Conservation (phyloP, 2,797 vertebrate genomes). For the Argyrosomus regius region DNA sequence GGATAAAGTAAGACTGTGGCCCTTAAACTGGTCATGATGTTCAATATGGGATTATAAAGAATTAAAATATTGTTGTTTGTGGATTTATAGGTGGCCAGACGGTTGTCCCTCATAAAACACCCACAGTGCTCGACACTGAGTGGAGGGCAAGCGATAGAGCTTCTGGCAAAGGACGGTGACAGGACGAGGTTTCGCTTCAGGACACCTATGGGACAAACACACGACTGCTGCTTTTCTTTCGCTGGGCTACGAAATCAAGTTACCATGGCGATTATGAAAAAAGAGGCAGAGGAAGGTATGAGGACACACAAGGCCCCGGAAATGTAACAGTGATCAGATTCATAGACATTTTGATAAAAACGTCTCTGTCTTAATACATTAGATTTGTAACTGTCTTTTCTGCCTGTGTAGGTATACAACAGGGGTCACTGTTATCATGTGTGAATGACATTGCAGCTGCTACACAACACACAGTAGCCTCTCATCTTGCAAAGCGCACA, state of each 20-base stretch:
- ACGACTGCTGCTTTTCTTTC: slow-evolving; percentile 95
- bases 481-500: slow-evolving; percentile 90
- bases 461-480: slow-evolving; percentile 86
- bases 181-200: slow-evolving; percentile 77
- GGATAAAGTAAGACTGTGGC: slow-evolving; percentile 89
- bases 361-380: not conserved
- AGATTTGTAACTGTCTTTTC: not conserved
- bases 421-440: slow-evolving; percentile 89
- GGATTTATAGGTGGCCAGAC: slow-evolving; percentile 89
- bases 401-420: slow-evolving; percentile 83
- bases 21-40: fast-evolving
- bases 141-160: slow-evolving; percentile 94
- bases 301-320: not conserved
- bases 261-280: slow-evolving; percentile 81
- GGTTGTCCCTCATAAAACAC: slow-evolving; percentile 90
- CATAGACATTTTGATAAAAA: not conserved
- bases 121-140: slow-evolving; percentile 88
- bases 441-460: slow-evolving; percentile 91
- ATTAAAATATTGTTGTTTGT: not conserved
- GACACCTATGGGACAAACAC: slow-evolving; percentile 87
- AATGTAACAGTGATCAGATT: not conserved
- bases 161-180: slow-evolving; percentile 89
- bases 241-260: slow-evolving; percentile 88
- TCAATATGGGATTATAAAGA: not conserved
- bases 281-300: slow-evolving; percentile 93